Conservation (phyloP, 2,797 vertebrate species). For the Erpetoichthys calabaricus region DNA sequence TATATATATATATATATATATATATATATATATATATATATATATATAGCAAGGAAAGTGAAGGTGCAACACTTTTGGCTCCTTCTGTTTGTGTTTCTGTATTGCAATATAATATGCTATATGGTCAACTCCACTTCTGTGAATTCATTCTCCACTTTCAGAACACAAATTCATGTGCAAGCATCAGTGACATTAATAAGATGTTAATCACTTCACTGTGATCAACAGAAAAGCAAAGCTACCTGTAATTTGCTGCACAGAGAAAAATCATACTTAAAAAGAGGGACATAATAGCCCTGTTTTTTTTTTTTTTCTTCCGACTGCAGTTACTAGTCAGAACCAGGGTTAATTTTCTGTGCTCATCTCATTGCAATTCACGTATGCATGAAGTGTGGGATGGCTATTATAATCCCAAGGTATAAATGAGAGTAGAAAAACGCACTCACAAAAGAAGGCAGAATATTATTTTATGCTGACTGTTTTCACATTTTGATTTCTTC, state of each 20-base stretch:
- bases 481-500: not conserved
- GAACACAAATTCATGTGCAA: too few relatives aligned
- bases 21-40: too few relatives aligned
- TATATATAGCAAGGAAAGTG: not conserved
- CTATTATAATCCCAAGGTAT: slow-evolving; percentile 16
- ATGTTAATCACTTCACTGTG: not conserved
- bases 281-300: not conserved
- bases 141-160: too few relatives aligned
- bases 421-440: slow-evolving; percentile 10
- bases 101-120: too few relatives aligned
- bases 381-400: slow-evolving; percentile 10
- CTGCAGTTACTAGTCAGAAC: slow-evolving; percentile 8
- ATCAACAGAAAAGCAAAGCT: not conserved
- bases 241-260: not conserved
- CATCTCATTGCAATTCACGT: slow-evolving; percentile 10
- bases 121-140: too few relatives aligned
- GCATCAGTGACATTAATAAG: too few relatives aligned
- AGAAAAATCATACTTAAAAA: not conserved
- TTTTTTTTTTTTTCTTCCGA: too few relatives aligned
- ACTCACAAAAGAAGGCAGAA: not conserved
- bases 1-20: too few relatives aligned
- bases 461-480: not conserved
- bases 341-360: slow-evolving; percentile 13
- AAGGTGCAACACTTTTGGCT: not conserved
- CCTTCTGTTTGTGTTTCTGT: not conserved